Evolutionary conservation across 2,113 vertebrate genomes (phyloP), one percentile per base, ranked within the genome.

Genomic region (Tyrannus savana): DNA sequence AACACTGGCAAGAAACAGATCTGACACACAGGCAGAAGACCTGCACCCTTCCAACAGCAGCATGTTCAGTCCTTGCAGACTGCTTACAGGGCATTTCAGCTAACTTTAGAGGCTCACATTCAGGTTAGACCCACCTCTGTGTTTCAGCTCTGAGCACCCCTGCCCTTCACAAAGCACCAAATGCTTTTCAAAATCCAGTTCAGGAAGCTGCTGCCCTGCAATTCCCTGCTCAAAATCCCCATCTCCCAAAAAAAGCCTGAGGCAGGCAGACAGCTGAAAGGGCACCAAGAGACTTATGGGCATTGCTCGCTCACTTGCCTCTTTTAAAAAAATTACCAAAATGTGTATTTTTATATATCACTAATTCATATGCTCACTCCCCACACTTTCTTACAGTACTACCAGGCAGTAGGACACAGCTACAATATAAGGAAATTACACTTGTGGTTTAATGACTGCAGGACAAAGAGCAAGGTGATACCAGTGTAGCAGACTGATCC

Each of bases 1-100:
- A 83, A 76, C 2, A 7, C 10, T 0, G 0, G 30, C 10, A 69
- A 58, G 30, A 75, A 39, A 44, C 19, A 52, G 42, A 31, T n/a
- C 14, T 63, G 13, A 55, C 27, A 67, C 11, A 37, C 19, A 75
- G 1, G 33, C n/a, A 63, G 37, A 30, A 79, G 24, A 90, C 44
- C 27, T 41, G 27, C 23, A 86, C 4, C 47, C 41, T 44, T 60
- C 59, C 63, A 69, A 41, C 24, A 66, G 49, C 19, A 60, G 41
- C 41, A 73, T 0, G 0, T 27, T 39, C 19, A 85, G 35, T 33
- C 58, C n/a, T 4, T 4, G 3, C 31, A 75, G 71, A 41, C 49
- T 76, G 25, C 80, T 58, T 58, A 50, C 35, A 46, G 63, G 23
- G 35, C 67, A 44, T 37, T 33, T 42, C 52, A 60, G 16, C 9